These are phyloP conservation scores for Helarctos malayanus DNA, from an alignment of 2,797 vertebrate species.

Conservation along the genomic window DNA sequence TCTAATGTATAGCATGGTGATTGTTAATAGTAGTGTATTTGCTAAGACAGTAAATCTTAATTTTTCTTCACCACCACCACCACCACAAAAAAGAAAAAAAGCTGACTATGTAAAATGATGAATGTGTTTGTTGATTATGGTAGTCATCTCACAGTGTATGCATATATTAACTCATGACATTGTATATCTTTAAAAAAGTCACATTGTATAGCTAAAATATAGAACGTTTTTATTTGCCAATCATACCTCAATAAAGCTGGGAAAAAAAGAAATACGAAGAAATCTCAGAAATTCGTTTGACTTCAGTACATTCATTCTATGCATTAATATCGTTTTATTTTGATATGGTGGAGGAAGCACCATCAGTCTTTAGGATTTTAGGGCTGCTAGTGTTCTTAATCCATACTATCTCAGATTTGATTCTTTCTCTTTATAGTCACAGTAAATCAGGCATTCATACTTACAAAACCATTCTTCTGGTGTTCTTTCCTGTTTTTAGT, in stretches of 20 bases:
- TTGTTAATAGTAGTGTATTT: neutral
- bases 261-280: neutral
- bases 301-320: neutral
- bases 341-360: neutral
- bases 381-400: neutral
- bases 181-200: neutral
- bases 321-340: conserved; percentile 6
- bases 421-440: neutral
- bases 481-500: neutral
- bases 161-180: neutral
- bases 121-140: neutral
- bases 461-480: neutral
- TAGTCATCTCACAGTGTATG: neutral
- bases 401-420: neutral
- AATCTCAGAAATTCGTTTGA: neutral
- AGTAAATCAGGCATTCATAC: neutral
- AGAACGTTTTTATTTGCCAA: neutral
- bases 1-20: neutral
- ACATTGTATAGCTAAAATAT: neutral
- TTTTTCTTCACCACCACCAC: neutral
- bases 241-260: neutral
- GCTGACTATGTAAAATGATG: neutral
- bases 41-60: neutral
- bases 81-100: neutral
- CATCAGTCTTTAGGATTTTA: neutral